A percentile compares a stretch with the other conserved stretches of the same genome.
Conservation (phyloP, 2,797 vertebrate genomes). For the Notolabrus celidotus region DNA sequence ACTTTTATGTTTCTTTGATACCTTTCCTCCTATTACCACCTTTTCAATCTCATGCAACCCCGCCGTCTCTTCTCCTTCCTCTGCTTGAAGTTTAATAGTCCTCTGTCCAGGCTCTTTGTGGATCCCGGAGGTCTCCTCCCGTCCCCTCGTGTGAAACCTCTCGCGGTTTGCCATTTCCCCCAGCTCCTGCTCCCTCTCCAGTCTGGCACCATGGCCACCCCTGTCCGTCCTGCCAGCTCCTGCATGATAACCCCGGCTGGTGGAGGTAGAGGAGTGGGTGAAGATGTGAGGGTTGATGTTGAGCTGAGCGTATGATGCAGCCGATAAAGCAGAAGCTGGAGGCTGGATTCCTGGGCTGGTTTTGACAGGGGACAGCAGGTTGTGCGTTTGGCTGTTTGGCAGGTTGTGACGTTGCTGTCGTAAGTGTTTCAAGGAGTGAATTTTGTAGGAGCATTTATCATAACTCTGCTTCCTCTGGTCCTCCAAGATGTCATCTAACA, state of each 20-base stretch:
- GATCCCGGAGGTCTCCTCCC: constrained; percentile 84
- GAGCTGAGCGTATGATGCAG: constrained; percentile 85
- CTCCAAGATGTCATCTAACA: constrained; percentile 87
- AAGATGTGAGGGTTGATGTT: constrained; percentile 86
- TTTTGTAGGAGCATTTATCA: constrained; percentile 80
- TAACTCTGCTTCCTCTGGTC: constrained; percentile 85
- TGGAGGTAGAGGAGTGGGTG: constrained; percentile 79
- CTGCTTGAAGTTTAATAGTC: constrained; percentile 36
- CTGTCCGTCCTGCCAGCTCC: constrained; percentile 81
- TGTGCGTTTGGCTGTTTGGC: constrained; percentile 79
- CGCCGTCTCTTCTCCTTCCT: constrained; percentile 35
- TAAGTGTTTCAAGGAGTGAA: constrained; percentile 83
- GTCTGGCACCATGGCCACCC: constrained; percentile 79
- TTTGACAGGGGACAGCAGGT: constrained; percentile 83
- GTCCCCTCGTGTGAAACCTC: constrained; percentile 79
- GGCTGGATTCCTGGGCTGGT: constrained; percentile 84
- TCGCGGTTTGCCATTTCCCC: constrained; percentile 79
- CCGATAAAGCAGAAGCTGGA: constrained; percentile 84
- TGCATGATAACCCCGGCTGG: constrained; percentile 51
- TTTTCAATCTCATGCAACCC: constrained; percentile 35
- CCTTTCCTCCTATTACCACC: constrained; percentile 48
- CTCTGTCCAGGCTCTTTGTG: constrained; percentile 60
- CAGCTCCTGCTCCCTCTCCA: constrained; percentile 77
- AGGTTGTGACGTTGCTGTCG: constrained; percentile 85
- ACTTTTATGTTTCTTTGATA: constrained; percentile 63